A percentile compares a stretch with the other conserved stretches of the same genome.
Evolutionary conservation across 2,797 vertebrate genomes (phyloP).

Genomic region (Hybognathus amarus): DNA sequence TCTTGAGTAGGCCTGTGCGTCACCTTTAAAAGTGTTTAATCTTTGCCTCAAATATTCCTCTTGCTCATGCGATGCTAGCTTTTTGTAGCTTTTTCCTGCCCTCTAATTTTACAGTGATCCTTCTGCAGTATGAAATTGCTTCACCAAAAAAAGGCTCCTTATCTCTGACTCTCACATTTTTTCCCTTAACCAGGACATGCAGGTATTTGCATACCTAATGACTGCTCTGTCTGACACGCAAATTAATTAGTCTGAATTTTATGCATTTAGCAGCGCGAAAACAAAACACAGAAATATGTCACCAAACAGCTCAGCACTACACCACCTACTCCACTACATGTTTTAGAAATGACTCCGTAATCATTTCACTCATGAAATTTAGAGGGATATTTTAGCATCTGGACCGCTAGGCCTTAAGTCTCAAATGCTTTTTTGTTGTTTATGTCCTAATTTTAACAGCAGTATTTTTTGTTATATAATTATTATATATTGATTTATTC

Average conservation of each 20-base stretch:
- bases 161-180: slow-evolving; percentile 53
- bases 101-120: slow-evolving; percentile 24
- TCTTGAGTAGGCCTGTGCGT: not conserved
- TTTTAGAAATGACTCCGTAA: not conserved
- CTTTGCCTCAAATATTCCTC: not conserved
- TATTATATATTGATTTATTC: not conserved
- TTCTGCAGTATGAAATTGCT: slow-evolving; percentile 36
- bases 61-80: not conserved
- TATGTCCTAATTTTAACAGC: not conserved
- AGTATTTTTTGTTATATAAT: not conserved
- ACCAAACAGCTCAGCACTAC: slow-evolving; percentile 26
- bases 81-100: not conserved
- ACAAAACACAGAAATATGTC: slow-evolving; percentile 43
- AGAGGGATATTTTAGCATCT: not conserved
- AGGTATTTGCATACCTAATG: slow-evolving; percentile 81
- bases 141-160: slow-evolving; percentile 37
- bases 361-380: slow-evolving; percentile 5
- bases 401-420: not conserved
- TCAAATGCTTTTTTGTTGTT: not conserved
- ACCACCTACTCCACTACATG: slow-evolving; percentile 16
- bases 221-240: slow-evolving; percentile 76
- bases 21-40: not conserved
- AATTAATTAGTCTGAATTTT: slow-evolving; percentile 75
- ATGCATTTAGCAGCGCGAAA: slow-evolving; percentile 70
- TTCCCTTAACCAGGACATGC: slow-evolving; percentile 67